These are phyloP conservation scores for Aythya fuligula DNA, from an alignment of 2,797 vertebrate species.

Conservation along the genomic window DNA sequence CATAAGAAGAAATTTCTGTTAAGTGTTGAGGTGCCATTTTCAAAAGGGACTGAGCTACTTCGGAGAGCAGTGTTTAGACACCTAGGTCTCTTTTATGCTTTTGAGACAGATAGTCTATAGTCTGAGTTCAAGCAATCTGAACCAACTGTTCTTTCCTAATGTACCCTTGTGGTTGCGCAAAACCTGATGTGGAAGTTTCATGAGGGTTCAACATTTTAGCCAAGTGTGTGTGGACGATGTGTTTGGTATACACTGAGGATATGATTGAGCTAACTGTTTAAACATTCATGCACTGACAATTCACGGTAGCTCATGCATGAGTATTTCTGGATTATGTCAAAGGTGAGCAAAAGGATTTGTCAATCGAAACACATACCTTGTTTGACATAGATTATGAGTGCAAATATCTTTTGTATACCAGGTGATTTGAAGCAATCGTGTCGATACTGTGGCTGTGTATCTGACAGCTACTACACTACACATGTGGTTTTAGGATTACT, in stretches of 20 bases:
- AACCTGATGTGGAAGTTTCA: not conserved
- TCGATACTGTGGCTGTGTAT: not conserved
- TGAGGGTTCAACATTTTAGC: not conserved
- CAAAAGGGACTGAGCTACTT: not conserved
- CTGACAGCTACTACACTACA: fast-evolving
- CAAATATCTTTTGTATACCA: not conserved
- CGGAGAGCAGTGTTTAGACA: not conserved
- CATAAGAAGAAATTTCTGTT: not conserved
- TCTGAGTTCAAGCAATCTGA: not conserved
- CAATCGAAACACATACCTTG: not conserved
- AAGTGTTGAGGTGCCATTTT: not conserved
- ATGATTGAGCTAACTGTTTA: not conserved
- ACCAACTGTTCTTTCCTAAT: not conserved
- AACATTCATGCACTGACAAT: fast-evolving
- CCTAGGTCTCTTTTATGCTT: not conserved
- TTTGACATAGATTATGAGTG: not conserved
- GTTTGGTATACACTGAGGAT: not conserved
- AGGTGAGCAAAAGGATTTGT: not conserved
- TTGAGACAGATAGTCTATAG: not conserved
- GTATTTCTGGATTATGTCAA: not conserved
- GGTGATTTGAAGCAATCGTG: not conserved
- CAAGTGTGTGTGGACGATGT: not conserved
- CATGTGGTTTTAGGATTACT: not conserved
- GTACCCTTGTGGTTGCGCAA: fast-evolving
- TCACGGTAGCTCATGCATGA: not conserved